Percentiles rank a stretch among this genome's conserved stretches.
Evolutionary conservation across 2,888 invertebrate species (phyloP).

Genomic region (Pachliopta kotzebuea): DNA sequence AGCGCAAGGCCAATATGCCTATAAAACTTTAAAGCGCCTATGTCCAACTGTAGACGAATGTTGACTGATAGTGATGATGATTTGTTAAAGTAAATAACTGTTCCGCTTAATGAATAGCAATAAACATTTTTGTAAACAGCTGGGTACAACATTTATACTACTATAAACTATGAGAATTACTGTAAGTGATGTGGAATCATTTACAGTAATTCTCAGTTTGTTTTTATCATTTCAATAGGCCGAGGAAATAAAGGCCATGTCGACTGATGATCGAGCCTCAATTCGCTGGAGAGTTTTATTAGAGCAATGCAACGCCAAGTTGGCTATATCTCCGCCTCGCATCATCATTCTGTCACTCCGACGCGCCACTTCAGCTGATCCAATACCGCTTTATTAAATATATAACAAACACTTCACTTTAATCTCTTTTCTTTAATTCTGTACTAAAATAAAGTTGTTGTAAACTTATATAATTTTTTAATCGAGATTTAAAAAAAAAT

Average conservation of each 20-base stretch:
- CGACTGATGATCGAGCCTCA: conserved; percentile 70
- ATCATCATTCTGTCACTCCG: conserved; percentile 57
- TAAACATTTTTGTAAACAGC: no score
- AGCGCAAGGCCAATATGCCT: no score
- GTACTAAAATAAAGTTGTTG: not conserved
- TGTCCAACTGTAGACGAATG: no score
- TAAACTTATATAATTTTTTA: no score
- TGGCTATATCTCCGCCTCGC: conserved; percentile 63
- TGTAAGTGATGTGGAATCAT: no score
- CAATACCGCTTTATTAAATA: conserved; percentile 65
- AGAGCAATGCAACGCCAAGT: conserved; percentile 82
- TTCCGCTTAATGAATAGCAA: no score
- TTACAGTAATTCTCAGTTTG: not conserved
- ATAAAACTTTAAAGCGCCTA: no score
- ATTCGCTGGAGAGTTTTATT: conserved; percentile 84
- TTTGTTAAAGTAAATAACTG: no score
- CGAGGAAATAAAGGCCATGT: conserved; percentile 74
- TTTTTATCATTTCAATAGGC: conserved; percentile 51
- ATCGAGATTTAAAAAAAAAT: no score
- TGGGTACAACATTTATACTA: no score
- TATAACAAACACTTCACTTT: not conserved
- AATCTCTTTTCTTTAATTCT: not conserved
- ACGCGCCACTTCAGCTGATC: conserved; percentile 62
- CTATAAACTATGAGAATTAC: no score
- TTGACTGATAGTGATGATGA: no score